Percentiles rank a stretch among this genome's conserved stretches.
Evolutionary conservation across 1,140 invertebrate species (phyloP).

Genomic region (Brevipalpus yothersi): DNA sequence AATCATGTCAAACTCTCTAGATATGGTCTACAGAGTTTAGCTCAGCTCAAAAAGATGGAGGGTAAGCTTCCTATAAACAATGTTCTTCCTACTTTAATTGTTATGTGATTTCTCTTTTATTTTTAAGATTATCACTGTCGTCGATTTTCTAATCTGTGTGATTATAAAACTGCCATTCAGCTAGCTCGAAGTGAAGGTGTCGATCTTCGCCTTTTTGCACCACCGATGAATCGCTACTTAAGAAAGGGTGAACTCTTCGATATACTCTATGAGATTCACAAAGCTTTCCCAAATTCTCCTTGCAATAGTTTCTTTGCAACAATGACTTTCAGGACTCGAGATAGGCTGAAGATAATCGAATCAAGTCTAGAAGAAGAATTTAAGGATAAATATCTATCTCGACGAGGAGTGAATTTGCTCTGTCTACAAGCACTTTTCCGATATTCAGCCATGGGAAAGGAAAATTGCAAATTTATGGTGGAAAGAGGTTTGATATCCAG

Average conservation of each 20-base stretch:
- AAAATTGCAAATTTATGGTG: background rate
- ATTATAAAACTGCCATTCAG: slow-evolving; percentile 2
- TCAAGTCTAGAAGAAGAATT: background rate
- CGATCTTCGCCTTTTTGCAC: slow-evolving; percentile 7
- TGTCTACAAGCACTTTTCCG: slow-evolving; percentile 5
- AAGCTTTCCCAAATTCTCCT: background rate
- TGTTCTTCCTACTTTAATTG: background rate
- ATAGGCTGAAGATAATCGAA: background rate
- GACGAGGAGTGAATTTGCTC: background rate
- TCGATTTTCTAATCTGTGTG: slow-evolving; percentile 9
- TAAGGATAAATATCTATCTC: background rate
- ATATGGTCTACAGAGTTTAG: background rate
- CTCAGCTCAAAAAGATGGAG: background rate
- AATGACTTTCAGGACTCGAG: background rate
- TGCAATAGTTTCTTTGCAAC: background rate
- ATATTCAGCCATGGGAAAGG: background rate
- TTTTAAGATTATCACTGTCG: slow-evolving; percentile 6
- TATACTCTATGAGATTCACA: background rate
- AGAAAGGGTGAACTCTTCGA: background rate
- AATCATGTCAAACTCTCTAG: background rate
- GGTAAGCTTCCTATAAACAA: background rate
- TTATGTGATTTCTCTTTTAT: background rate
- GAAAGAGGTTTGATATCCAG: slow-evolving; percentile 2
- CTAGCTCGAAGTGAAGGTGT: slow-evolving; percentile 6
- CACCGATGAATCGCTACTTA: slow-evolving; percentile 1